These are phyloP conservation scores for Saxidomus purpurata DNA, from an alignment of 1,140 invertebrate species.

Conservation along the genomic window DNA sequence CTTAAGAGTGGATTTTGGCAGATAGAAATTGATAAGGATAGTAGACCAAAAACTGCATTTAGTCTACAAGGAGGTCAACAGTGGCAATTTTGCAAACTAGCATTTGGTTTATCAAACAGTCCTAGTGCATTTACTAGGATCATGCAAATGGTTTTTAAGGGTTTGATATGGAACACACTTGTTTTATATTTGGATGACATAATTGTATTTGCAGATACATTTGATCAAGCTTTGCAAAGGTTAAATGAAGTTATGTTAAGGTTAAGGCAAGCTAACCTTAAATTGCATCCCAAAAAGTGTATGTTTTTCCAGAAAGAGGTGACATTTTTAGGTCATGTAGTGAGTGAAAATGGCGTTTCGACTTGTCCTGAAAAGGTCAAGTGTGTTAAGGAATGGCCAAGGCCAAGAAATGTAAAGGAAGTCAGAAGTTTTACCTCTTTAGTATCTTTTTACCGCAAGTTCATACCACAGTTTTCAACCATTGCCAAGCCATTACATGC, in stretches of 20 bases:
- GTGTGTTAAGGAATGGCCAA: slow-evolving; percentile 80
- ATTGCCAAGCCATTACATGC: slow-evolving; percentile 77
- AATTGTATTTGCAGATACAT: background rate
- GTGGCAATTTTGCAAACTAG: background rate
- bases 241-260: background rate
- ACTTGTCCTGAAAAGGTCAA: slow-evolving; percentile 38
- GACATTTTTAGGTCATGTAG: slow-evolving; percentile 25
- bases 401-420: slow-evolving; percentile 82
- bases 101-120: background rate
- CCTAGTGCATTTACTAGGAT: background rate
- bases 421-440: slow-evolving; percentile 86
- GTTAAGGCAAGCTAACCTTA: background rate
- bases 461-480: slow-evolving; percentile 81
- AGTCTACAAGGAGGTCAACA: background rate
- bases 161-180: background rate
- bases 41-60: background rate
- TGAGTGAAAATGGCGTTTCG: background rate
- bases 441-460: slow-evolving; percentile 86
- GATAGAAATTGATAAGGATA: background rate
- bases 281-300: slow-evolving; percentile 25
- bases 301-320: background rate
- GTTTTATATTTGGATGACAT: background rate
- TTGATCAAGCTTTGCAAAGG: background rate
- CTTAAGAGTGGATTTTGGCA: background rate
- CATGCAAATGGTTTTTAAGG: background rate